Base-by-base conservation (phyloP, 2,797 vertebrate species). In the Darevskia nairensis region DNA sequence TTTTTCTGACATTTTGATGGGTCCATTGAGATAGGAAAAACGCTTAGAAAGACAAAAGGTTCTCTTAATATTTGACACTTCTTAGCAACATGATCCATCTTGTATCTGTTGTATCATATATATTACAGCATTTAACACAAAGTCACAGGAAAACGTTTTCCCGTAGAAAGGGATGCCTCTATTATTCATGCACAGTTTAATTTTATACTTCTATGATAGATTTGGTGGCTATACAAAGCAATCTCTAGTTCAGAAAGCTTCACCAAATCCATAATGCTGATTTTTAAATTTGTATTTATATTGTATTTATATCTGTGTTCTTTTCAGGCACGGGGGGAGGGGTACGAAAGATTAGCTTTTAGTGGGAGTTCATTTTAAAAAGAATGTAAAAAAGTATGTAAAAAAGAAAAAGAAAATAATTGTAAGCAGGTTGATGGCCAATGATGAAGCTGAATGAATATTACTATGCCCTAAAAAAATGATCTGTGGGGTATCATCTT, bases 1-100 rank as follows among this genome's bases (percentile, higher is more conserved):
- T 90, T 81, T 3, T 84, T 89, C 46, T 85, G 85, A 72, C 71
- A 74, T 32, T 35, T 39, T 50, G 29, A 87, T 78, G 6, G 13
- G 23, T 87, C 8, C 27, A 88, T 46, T 86, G 35, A 92, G 68
- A 86, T 1, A 84, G 27, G 86, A 90, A 74, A 83, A 85, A 17
- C 1, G 61, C 46, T 87, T 44, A 86, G 29, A 92, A 89, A 80
- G 19, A 23, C 46, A 76, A 72, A 89, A 1, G 1, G 55, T 85
- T 91, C 86, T 17, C 69, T 87, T 82, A 78, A 88, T 74, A 50
- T 89, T 89, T 90, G 8, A 41, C 85, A 85, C 78, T 23, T 50
- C 5, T 87, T 88, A 76, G 68, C 59, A 89, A 89, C 3, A 66
- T 69, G 44, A 3, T 87, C 15, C 50, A 4, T 75, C 1, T 1